Base-by-base conservation (phyloP, 2,113 vertebrate species). In the Setophaga petechia region DNA sequence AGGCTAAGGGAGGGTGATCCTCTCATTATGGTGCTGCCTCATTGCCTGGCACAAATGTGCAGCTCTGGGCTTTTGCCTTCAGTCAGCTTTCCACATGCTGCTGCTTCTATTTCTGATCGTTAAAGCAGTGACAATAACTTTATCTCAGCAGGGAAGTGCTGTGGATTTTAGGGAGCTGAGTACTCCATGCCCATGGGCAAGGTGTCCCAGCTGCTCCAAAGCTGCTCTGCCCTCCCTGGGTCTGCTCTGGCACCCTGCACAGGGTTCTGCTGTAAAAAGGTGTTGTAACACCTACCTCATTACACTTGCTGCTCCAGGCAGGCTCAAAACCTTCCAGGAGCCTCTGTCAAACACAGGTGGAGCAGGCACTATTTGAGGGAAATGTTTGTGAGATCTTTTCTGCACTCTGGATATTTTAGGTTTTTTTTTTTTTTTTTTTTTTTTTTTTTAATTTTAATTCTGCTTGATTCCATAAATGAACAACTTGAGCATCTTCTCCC, bases 161-260 rank as follows among this genome's bases (percentile, higher is more conserved):
- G 63, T 66, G 59, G 13, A 14, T 51, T 90, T 69, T 25, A 11
- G 87, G 83, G 55, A 58, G 2, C 5, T 5, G 2, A 47, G 49
- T 5, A 1, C 41, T 19, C 54, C 2, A 10, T 54, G 58, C 25
- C 72, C 21, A 3, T 13, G 31, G 67, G 69, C 33, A 14, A 20
- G 35, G 51, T 55, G 52, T 57, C 62, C 44, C 37, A 12, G 27
- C 52, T 67, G 68, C 76, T 73, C 30, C 24, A 3, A 31, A 12
- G 5, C 35, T 51, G 27, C 1, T 57, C 15, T 41, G 11, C 67
- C 54, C 77, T 15, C 15, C 3, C 10, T 0, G 0, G 44, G 9
- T 57, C 68, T 84, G 69, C 31, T 1, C 31, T 13, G 46, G 41
- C 20, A 27, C n/a, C 72, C 37, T 61, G 30, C 55, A 14, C 16